These are phyloP conservation scores for Formica selysi DNA, from an alignment of 1,140 invertebrate species.

Conservation along the genomic window DNA sequence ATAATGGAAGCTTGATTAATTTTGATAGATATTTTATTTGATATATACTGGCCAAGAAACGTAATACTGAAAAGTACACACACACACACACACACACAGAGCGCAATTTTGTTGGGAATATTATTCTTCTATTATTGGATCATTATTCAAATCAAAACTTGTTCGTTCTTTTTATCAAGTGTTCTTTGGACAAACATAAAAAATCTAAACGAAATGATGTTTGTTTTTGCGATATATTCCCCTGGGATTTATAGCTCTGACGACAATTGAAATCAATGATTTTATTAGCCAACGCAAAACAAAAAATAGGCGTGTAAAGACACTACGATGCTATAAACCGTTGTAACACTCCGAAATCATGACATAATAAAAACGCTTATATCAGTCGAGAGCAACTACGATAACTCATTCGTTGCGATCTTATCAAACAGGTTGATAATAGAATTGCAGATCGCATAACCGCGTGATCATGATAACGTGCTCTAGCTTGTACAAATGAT, in stretches of 20 bases:
- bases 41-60: background rate
- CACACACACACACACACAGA: background rate
- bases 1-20: background rate
- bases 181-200: background rate
- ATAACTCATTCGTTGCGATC: conserved; percentile 25
- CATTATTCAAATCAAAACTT: background rate
- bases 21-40: background rate
- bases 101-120: background rate
- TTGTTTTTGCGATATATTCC: conserved; percentile 6
- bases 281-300: background rate
- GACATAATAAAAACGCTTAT: conserved; percentile 33
- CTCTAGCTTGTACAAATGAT: conserved; percentile 3
- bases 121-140: background rate
- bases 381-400: conserved; percentile 6
- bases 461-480: conserved; percentile 33
- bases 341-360: background rate
- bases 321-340: background rate
- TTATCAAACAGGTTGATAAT: conserved; percentile 41
- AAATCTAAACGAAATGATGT: background rate
- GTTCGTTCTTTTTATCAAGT: conserved; percentile 8
- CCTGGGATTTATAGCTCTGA: background rate
- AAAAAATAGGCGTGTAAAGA: background rate
- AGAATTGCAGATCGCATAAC: background rate
- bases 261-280: background rate
- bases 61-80: background rate